phyloP scores from a whole-genome alignment of 2,888 invertebrate species.

The Dione vanillae region DNA sequence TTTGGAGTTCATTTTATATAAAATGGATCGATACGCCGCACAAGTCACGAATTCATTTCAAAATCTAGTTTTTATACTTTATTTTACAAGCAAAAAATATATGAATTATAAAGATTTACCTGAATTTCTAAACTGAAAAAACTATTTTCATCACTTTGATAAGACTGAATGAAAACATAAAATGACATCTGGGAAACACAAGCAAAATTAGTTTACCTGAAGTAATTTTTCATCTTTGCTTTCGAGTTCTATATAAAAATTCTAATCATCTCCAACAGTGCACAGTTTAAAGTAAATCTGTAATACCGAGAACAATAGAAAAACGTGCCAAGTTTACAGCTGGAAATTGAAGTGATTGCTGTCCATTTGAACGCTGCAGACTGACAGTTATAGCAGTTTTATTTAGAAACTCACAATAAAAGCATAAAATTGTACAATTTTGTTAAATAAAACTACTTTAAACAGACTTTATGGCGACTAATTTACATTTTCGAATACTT shows the following conservation, averaged over 20 bases:
- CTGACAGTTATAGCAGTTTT: conserved; percentile 20
- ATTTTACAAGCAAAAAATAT: too few species aligned
- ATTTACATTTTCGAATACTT: background rate
- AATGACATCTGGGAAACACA: background rate
- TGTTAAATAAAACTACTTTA: background rate
- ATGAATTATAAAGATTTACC: too few species aligned
- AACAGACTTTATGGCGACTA: background rate
- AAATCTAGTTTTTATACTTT: too few species aligned
- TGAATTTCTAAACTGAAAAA: too few species aligned
- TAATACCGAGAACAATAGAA: conserved; percentile 40
- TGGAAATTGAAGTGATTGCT: conserved; percentile 50
- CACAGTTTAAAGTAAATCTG: conserved; percentile 26
- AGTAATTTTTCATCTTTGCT: conserved; percentile 17
- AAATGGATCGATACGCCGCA: too few species aligned
- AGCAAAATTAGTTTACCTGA: background rate
- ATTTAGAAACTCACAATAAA: conserved; percentile 14
- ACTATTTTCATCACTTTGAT: too few species aligned
- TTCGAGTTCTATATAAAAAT: conserved; percentile 21
- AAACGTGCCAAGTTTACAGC: conserved; percentile 65
- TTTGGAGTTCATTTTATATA: too few species aligned
- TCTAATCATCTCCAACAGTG: conserved; percentile 23
- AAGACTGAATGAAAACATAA: too few species aligned
- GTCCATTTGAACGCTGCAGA: conserved; percentile 34
- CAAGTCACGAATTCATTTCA: too few species aligned
- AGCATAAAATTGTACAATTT: background rate